A percentile compares a stretch with the other conserved stretches of the same genome.
These are phyloP conservation scores for Copidosoma floridanum DNA, from an alignment of 1,140 invertebrate genomes.

Conservation along the genomic window DNA sequence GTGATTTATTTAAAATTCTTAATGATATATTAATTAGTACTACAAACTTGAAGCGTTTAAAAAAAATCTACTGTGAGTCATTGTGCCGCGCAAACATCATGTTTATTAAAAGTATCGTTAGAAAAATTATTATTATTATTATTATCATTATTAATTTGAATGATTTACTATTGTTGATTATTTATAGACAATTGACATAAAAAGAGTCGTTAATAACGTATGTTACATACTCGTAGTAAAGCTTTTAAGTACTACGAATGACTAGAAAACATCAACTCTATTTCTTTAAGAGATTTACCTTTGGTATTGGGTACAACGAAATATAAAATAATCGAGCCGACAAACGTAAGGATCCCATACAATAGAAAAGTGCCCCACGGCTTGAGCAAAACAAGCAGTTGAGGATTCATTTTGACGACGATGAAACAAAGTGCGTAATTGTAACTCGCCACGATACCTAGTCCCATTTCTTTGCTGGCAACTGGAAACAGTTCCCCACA, in stretches of 20 bases:
- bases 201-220: too few relatives aligned
- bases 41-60: too few relatives aligned
- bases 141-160: not conserved
- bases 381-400: constrained; percentile 61
- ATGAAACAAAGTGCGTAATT: constrained; percentile 69
- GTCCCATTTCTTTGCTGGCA: constrained; percentile 59
- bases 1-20: too few relatives aligned
- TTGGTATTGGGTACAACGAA: constrained; percentile 78
- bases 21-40: too few relatives aligned
- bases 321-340: constrained; percentile 65
- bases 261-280: constrained; percentile 61
- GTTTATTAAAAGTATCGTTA: too few relatives aligned
- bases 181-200: too few relatives aligned
- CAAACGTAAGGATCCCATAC: constrained; percentile 65
- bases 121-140: not conserved
- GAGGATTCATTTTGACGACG: constrained; percentile 69
- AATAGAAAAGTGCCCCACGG: constrained; percentile 66
- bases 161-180: too few relatives aligned
- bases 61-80: too few relatives aligned
- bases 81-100: too few relatives aligned
- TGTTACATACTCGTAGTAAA: too few relatives aligned
- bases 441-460: constrained; percentile 63
- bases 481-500: constrained; percentile 66
- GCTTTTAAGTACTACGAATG: too few relatives aligned
- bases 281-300: constrained; percentile 74